These are phyloP conservation scores for Mellilla xanthometata DNA, from an alignment of 2,888 invertebrate species.

Conservation along the genomic window DNA sequence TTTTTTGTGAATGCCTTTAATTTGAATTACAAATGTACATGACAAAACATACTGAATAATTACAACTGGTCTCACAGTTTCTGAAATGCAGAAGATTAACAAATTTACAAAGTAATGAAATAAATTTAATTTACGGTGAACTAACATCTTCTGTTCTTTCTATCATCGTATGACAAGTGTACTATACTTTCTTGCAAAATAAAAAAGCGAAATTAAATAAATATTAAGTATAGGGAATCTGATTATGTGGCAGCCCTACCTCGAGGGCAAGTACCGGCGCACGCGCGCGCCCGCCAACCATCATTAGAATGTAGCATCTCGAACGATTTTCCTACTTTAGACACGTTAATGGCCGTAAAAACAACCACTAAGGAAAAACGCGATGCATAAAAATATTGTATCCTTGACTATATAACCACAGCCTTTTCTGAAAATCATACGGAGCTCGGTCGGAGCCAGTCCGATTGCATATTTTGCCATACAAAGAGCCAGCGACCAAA, in stretches of 20 bases:
- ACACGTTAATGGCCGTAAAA: constrained; percentile 76
- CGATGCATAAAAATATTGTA: constrained; percentile 80
- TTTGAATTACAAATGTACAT: too few species aligned
- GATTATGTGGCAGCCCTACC: constrained; percentile 52
- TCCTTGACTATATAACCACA: constrained; percentile 72
- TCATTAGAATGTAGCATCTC: constrained; percentile 80
- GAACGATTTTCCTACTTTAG: constrained; percentile 80
- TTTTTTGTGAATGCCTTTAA: too few species aligned
- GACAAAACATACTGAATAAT: too few species aligned
- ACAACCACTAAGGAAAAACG: constrained; percentile 71
- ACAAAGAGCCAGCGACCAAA: constrained; percentile 72
- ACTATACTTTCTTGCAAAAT: too few species aligned
- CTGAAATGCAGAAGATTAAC: too few species aligned
- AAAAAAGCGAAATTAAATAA: too few species aligned
- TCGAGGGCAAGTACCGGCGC: constrained; percentile 61
- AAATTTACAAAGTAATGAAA: too few species aligned
- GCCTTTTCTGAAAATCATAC: constrained; percentile 83
- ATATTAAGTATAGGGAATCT: too few species aligned
- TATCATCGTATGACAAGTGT: too few species aligned
- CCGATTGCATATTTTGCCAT: constrained; percentile 77
- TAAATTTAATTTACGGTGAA: too few species aligned
- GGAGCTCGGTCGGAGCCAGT: constrained; percentile 69
- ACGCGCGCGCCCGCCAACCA: constrained; percentile 72
- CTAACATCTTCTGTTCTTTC: too few species aligned
- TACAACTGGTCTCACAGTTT: too few species aligned